Evolutionary conservation across 2,888 invertebrate genomes (phyloP).

Genomic region (Cylindroiulus punctatus): DNA sequence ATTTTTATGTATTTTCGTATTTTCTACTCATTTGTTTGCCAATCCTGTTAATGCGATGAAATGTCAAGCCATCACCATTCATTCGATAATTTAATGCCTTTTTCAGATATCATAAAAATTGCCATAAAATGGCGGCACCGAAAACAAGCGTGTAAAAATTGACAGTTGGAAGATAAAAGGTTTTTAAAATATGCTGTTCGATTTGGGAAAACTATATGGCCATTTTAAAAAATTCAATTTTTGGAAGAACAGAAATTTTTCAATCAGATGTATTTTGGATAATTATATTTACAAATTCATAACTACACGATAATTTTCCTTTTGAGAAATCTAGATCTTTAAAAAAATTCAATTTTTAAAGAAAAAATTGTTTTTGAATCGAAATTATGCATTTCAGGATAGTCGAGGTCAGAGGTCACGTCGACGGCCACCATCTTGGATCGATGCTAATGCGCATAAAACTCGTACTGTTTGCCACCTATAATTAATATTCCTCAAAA

Average conservation of each 20-base stretch:
- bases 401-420: too few species aligned
- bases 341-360: too few species aligned
- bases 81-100: not conserved
- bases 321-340: too few species aligned
- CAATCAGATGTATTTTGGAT: too few species aligned
- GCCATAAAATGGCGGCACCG: not conserved
- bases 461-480: not conserved
- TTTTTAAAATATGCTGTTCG: too few species aligned
- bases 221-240: too few species aligned
- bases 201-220: too few species aligned
- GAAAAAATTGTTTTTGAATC: too few species aligned
- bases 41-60: not conserved
- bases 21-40: not conserved
- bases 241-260: too few species aligned
- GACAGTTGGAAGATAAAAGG: not conserved
- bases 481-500: constrained; percentile 9
- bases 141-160: not conserved
- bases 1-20: not conserved
- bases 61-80: not conserved
- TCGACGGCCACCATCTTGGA: not conserved
- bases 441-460: not conserved
- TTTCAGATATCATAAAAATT: not conserved
- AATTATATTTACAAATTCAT: too few species aligned
- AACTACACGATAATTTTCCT: too few species aligned
- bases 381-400: too few species aligned